phyloP scores from a whole-genome alignment of 2,113 vertebrate genomes.

The Pteropus alecto region DNA sequence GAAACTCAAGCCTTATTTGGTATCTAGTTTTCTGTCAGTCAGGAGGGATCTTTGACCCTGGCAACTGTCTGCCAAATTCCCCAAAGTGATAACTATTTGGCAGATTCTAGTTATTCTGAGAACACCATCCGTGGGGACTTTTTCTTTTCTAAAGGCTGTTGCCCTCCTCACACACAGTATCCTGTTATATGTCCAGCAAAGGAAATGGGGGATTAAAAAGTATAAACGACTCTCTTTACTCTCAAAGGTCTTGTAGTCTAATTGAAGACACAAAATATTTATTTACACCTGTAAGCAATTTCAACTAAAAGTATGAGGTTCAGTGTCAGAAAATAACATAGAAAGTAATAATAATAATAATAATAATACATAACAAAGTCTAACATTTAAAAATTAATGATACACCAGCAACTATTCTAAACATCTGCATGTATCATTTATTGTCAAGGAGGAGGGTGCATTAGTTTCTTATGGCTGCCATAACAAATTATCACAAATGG shows the following conservation, averaged over 20 bases:
- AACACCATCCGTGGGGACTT: conserved; percentile 69
- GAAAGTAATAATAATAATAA: neutral
- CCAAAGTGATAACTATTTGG: conserved; percentile 63
- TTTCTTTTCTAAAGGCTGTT: neutral
- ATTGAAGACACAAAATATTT: neutral
- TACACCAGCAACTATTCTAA: neutral
- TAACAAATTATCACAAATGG: neutral
- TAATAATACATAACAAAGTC: neutral
- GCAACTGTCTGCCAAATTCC: conserved; percentile 69
- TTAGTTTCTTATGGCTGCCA: neutral
- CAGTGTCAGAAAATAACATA: neutral
- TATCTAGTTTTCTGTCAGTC: conserved; percentile 73
- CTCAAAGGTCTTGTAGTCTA: neutral
- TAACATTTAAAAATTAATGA: neutral
- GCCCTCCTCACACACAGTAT: neutral
- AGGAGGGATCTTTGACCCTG: conserved; percentile 65
- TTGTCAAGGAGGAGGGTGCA: neutral
- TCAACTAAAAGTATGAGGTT: neutral
- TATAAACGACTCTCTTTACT: neutral
- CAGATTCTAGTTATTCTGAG: conserved; percentile 75
- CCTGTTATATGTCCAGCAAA: neutral
- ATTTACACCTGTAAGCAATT: neutral
- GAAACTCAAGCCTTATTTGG: conserved; percentile 52
- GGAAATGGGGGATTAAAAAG: neutral
- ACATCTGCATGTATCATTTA: neutral